Conservation (phyloP, 2,797 vertebrate species). For the Mormyrus proboscirostris region DNA sequence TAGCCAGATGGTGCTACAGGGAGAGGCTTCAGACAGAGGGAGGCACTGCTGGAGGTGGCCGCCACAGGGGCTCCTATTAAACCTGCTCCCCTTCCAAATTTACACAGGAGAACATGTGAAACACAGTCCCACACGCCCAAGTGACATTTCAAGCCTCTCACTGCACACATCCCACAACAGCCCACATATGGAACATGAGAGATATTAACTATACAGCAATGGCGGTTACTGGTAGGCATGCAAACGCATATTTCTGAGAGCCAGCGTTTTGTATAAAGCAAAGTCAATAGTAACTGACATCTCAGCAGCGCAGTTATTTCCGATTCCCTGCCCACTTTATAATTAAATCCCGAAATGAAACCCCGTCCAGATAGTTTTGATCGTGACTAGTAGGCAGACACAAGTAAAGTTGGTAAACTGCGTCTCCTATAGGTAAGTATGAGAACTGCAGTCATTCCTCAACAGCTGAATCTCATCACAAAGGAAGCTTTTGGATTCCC, state of each 20-base stretch:
- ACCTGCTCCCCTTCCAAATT: not conserved
- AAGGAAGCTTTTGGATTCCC: not conserved
- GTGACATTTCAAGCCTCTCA: not conserved
- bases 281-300: not conserved
- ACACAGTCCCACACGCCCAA: not conserved
- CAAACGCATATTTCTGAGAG: not conserved
- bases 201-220: not conserved
- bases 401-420: not conserved
- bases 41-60: not conserved
- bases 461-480: constrained; percentile 1
- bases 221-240: not conserved
- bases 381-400: not conserved
- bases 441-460: not conserved
- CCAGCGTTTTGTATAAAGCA: not conserved
- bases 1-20: not conserved
- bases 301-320: not conserved
- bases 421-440: not conserved
- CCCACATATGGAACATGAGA: not conserved
- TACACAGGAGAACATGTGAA: not conserved
- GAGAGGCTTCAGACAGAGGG: not conserved
- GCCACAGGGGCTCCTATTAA: not conserved
- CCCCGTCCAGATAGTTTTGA: not conserved
- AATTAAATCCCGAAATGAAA: not conserved
- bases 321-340: not conserved
- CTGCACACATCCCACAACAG: not conserved